These are phyloP conservation scores for Ditula angustiorana DNA, from an alignment of 2,888 invertebrate species.

Conservation along the genomic window DNA sequence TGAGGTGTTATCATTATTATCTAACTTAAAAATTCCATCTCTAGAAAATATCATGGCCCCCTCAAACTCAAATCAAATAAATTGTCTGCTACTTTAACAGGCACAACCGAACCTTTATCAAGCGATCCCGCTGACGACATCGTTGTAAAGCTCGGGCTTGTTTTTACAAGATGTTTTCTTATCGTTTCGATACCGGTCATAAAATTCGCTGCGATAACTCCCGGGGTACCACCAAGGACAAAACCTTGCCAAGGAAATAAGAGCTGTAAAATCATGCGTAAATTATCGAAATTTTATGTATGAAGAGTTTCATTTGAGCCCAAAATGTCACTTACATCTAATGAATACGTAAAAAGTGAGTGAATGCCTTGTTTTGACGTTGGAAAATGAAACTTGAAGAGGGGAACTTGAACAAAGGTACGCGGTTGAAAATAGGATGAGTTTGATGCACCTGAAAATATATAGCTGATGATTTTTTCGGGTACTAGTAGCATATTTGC, in stretches of 20 bases:
- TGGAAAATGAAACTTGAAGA: neutral
- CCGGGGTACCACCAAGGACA: constrained; percentile 7
- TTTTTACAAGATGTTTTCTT: constrained; percentile 31
- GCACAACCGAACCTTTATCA: constrained; percentile 8
- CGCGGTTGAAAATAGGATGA: too few species aligned
- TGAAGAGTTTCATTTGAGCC: constrained; percentile 48
- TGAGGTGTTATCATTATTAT: too few species aligned
- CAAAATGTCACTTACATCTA: constrained; percentile 42
- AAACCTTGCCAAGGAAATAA: constrained; percentile 31
- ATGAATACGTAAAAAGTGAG: constrained; percentile 49
- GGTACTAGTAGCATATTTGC: too few species aligned
- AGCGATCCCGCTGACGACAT: neutral
- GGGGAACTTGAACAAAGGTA: neutral
- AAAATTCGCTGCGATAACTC: constrained; percentile 35
- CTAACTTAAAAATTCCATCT: neutral
- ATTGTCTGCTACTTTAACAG: constrained; percentile 2
- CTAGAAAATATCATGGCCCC: neutral
- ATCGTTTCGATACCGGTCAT: constrained; percentile 32
- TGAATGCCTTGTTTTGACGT: constrained; percentile 7
- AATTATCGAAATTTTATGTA: constrained; percentile 44
- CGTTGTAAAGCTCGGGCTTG: constrained; percentile 7
- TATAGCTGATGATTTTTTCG: too few species aligned
- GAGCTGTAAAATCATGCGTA: constrained; percentile 37
- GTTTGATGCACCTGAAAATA: too few species aligned
- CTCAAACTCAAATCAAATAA: constrained; percentile 11